Conservation (phyloP, 1,140 invertebrate species). For the Pollicipes pollicipes region DNA sequence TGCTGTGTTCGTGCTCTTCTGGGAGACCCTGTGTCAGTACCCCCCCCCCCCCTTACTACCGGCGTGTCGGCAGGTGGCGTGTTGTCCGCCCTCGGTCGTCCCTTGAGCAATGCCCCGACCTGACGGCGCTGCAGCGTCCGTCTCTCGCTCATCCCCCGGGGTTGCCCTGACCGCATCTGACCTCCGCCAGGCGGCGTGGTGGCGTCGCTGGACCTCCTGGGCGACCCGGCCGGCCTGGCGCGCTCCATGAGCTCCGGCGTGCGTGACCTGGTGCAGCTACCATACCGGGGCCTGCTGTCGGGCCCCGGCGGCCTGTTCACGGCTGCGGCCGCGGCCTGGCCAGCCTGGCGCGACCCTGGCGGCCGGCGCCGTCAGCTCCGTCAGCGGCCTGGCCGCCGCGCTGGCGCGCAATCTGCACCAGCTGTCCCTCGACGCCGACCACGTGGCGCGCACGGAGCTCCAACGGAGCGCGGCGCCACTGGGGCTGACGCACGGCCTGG, state of each 20-base stretch:
- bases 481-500: slow-evolving; percentile 60
- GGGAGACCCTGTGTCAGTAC: no score
- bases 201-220: slow-evolving; percentile 76
- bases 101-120: no score
- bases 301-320: slow-evolving; percentile 64
- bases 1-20: no score
- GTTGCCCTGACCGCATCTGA: no score
- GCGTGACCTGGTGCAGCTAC: slow-evolving; percentile 64
- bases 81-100: no score
- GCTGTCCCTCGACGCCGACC: slow-evolving; percentile 67
- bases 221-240: slow-evolving; percentile 71
- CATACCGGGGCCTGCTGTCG: slow-evolving; percentile 60
- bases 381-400: slow-evolving; percentile 78
- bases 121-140: no score
- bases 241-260: slow-evolving; percentile 64
- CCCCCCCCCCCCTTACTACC: no score
- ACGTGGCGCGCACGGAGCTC: slow-evolving; percentile 45
- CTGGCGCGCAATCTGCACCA: slow-evolving; percentile 81
- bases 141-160: no score
- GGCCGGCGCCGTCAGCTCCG: slow-evolving; percentile 67
- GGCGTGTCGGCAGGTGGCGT: no score
- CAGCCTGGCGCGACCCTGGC: slow-evolving; percentile 59
- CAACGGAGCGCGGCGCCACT: slow-evolving; percentile 52
- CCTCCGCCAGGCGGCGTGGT: slow-evolving; percentile 55
- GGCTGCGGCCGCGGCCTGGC: slow-evolving; percentile 66